These are phyloP conservation scores for Drosophila buzzatii DNA, from an alignment of 2,888 invertebrate genomes.

Conservation along the genomic window DNA sequence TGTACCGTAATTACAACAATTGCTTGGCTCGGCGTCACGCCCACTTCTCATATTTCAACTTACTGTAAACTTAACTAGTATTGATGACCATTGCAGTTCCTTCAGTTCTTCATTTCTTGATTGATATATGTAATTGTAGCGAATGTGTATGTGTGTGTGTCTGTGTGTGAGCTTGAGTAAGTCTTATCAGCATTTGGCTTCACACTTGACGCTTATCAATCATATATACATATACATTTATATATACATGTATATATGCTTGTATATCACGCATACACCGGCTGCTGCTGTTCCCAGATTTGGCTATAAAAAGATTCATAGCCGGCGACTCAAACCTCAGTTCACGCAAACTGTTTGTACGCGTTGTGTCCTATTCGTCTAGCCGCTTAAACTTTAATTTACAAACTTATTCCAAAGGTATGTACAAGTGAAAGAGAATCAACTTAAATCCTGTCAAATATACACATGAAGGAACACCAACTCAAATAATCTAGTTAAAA, in stretches of 20 bases:
- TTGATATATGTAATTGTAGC: neutral
- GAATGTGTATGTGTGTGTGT: neutral
- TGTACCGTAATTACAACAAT: constrained; percentile 14
- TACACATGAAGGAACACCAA: no score
- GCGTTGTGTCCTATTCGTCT: constrained; percentile 38
- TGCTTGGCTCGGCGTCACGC: neutral
- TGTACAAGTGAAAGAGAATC: constrained; percentile 9
- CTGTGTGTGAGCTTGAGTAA: neutral
- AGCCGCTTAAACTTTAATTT: constrained; percentile 11
- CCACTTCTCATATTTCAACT: neutral
- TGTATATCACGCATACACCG: constrained; percentile 35
- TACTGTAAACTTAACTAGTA: constrained; percentile 23
- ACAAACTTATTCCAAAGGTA: constrained; percentile 35
- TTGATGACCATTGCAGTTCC: constrained; percentile 28
- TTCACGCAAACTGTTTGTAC: constrained; percentile 42
- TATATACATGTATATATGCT: constrained; percentile 16
- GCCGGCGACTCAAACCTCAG: constrained; percentile 40
- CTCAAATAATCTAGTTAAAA: no score
- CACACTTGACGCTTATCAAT: constrained; percentile 54
- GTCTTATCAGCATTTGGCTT: constrained; percentile 37
- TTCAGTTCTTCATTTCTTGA: constrained; percentile 8
- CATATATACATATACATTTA: constrained; percentile 19
- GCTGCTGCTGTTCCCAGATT: constrained; percentile 45
- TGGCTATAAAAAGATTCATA: constrained; percentile 61
- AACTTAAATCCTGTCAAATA: neutral